phyloP scores from a whole-genome alignment of 2,888 invertebrate species.

The Lithophane semibrunnea region DNA sequence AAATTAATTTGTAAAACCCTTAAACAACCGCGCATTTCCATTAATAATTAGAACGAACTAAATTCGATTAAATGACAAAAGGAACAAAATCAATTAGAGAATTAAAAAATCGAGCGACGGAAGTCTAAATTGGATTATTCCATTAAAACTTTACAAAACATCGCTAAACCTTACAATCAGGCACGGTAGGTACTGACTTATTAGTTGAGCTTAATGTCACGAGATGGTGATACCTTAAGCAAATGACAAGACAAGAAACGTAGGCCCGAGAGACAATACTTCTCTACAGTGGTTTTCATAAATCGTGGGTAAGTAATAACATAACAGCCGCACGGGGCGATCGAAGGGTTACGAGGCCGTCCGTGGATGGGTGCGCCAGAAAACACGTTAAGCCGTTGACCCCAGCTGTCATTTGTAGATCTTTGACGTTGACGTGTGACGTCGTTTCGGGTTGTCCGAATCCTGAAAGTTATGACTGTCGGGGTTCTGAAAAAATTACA shows the following conservation, averaged over 20 bases:
- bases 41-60: not conserved
- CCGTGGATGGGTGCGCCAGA: too few relatives aligned
- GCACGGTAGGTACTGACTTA: not conserved
- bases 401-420: too few relatives aligned
- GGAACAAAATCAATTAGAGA: slow-evolving; percentile 19
- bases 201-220: not conserved
- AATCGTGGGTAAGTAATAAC: not conserved
- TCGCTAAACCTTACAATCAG: slow-evolving; percentile 8
- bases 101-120: slow-evolving; percentile 22
- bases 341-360: not conserved
- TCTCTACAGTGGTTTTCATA: not conserved
- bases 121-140: slow-evolving; percentile 17
- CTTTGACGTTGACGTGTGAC: not conserved
- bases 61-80: slow-evolving; percentile 19
- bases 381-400: not conserved
- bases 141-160: slow-evolving; percentile 41
- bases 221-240: not conserved
- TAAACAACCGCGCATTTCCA: not conserved
- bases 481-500: too few relatives aligned
- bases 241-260: not conserved
- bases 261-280: not conserved
- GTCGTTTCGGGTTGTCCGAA: not conserved
- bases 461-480: not conserved
- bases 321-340: not conserved
- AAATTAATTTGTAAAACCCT: not conserved